Conservation (phyloP, 2,888 invertebrate species). For the Crocallis elinguaria region DNA sequence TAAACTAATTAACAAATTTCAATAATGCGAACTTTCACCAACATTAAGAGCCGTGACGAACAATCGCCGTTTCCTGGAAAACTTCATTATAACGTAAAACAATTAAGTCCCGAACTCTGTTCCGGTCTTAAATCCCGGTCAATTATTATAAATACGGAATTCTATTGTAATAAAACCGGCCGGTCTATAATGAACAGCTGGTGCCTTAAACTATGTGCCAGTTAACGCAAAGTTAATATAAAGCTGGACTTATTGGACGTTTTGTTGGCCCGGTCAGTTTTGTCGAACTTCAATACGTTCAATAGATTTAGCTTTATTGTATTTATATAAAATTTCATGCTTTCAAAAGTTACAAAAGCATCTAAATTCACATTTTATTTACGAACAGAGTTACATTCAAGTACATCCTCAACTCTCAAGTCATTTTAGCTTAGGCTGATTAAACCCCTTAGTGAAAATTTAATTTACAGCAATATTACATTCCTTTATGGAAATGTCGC, state of each 20-base stretch:
- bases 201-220: conserved; percentile 77
- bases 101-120: conserved; percentile 57
- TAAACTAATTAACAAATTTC: not conserved
- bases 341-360: too few species aligned
- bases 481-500: conserved; percentile 71
- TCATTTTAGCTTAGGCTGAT: not conserved
- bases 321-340: too few species aligned
- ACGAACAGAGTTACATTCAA: not conserved
- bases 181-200: conserved; percentile 78
- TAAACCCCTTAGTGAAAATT: conserved; percentile 25
- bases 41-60: conserved; percentile 4
- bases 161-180: conserved; percentile 77
- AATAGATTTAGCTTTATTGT: not conserved
- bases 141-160: conserved; percentile 68
- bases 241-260: conserved; percentile 72
- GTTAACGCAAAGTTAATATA: conserved; percentile 67
- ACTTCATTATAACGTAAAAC: conserved; percentile 37
- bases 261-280: conserved; percentile 55
- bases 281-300: conserved; percentile 9
- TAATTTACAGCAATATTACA: conserved; percentile 46
- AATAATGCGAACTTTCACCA: not conserved
- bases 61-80: conserved; percentile 20
- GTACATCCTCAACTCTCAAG: not conserved
- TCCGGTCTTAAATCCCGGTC: conserved; percentile 62
- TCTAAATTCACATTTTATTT: not conserved